phyloP scores from a whole-genome alignment of 2,888 invertebrate species.

The Cataglyphis rosenhaueri region DNA sequence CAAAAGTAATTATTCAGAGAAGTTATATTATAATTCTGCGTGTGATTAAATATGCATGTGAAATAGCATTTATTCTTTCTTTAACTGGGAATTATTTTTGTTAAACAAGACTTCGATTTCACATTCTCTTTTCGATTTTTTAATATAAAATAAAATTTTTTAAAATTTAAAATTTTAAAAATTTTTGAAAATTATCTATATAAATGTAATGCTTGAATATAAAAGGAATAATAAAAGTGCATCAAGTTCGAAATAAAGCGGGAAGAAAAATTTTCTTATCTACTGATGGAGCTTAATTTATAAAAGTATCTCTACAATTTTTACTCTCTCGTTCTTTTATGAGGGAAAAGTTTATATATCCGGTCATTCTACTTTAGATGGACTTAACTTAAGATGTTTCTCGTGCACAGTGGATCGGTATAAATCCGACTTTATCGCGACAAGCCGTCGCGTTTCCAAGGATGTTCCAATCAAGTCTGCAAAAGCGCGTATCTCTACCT shows the following conservation, averaged over 20 bases:
- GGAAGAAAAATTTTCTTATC: background rate
- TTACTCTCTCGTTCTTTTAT: background rate
- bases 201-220: background rate
- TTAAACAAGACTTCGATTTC: background rate
- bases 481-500: background rate
- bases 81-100: background rate
- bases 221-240: background rate
- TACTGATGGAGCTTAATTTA: background rate
- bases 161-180: no score
- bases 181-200: background rate
- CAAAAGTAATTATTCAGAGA: conserved; percentile 1
- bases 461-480: background rate
- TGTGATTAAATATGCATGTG: conserved; percentile 28
- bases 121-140: background rate
- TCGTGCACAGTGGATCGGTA: background rate
- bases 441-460: background rate
- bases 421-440: conserved; percentile 31
- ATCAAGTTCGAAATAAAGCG: background rate
- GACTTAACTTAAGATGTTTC: conserved; percentile 5
- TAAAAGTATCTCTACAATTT: background rate
- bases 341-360: background rate
- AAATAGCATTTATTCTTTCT: background rate
- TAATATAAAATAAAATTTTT: background rate
- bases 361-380: background rate
- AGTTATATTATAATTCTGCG: background rate